These are phyloP conservation scores for Oreonectes daqikongensis DNA, from an alignment of 2,797 vertebrate species.

Conservation along the genomic window DNA sequence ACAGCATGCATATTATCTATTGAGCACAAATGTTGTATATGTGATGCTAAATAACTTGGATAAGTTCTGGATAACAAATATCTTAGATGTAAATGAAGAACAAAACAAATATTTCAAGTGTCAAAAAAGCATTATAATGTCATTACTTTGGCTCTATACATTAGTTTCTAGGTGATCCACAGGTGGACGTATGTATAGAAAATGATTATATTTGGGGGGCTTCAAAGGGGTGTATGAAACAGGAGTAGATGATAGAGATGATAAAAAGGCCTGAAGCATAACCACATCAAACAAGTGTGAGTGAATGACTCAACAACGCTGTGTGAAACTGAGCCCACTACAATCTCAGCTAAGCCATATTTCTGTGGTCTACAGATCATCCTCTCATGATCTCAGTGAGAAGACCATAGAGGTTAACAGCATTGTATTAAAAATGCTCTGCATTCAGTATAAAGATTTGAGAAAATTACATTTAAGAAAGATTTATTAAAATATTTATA, in stretches of 20 bases:
- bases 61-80: too few relatives aligned
- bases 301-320: constrained; percentile 40
- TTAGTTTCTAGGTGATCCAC: constrained; percentile 3
- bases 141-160: neutral
- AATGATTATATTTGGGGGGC: neutral
- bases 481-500: too few relatives aligned
- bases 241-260: constrained; percentile 8
- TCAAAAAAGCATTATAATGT: neutral
- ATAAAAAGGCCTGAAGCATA: constrained; percentile 31
- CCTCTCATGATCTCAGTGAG: neutral
- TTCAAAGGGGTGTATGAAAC: constrained; percentile 33
- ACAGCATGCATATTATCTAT: too few relatives aligned
- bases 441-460: neutral
- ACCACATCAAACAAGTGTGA: constrained; percentile 52
- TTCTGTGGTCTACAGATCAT: constrained; percentile 9
- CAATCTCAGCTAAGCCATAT: neutral
- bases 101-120: neutral
- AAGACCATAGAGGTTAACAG: neutral
- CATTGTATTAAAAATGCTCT: neutral
- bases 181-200: neutral
- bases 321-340: constrained; percentile 54
- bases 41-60: too few relatives aligned
- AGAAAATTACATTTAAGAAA: neutral
- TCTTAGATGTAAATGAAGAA: too few relatives aligned
- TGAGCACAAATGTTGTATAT: too few relatives aligned